Conservation (phyloP, 2,113 vertebrate species). For the Corythornis vintsioides region DNA sequence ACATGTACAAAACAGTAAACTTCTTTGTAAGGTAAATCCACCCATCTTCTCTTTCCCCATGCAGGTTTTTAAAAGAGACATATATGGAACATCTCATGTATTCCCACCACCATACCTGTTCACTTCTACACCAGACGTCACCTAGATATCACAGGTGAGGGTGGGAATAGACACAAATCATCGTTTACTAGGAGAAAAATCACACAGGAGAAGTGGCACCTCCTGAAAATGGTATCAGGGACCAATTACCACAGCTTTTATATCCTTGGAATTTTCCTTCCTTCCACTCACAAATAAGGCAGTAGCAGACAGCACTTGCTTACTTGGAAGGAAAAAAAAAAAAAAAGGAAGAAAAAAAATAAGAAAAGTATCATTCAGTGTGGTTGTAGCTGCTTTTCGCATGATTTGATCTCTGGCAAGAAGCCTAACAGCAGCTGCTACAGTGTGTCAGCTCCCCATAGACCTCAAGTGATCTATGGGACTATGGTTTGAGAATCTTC, state of each 20-base stretch:
- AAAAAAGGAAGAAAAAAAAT: neutral
- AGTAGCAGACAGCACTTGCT: neutral
- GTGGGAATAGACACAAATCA: neutral
- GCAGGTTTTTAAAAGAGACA: neutral
- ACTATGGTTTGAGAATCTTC: neutral
- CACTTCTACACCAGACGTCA: neutral
- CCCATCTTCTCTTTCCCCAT: neutral
- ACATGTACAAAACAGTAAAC: neutral
- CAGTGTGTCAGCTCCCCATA: neutral
- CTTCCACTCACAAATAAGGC: neutral
- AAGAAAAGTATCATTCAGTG: neutral
- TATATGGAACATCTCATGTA: neutral
- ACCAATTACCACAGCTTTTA: neutral
- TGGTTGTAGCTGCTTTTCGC: neutral
- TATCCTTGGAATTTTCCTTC: neutral
- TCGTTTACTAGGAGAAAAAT: neutral
- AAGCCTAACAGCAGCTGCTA: conserved; percentile 13
- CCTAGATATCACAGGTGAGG: neutral
- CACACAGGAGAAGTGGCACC: neutral
- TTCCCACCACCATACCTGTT: neutral
- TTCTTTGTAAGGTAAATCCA: neutral
- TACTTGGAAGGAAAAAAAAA: neutral
- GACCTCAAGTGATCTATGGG: neutral
- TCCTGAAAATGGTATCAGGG: neutral
- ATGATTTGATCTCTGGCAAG: neutral